Evolutionary conservation across 1,140 invertebrate species (phyloP), one percentile per base, ranked within the genome.

Genomic region (Telenomus remus): DNA sequence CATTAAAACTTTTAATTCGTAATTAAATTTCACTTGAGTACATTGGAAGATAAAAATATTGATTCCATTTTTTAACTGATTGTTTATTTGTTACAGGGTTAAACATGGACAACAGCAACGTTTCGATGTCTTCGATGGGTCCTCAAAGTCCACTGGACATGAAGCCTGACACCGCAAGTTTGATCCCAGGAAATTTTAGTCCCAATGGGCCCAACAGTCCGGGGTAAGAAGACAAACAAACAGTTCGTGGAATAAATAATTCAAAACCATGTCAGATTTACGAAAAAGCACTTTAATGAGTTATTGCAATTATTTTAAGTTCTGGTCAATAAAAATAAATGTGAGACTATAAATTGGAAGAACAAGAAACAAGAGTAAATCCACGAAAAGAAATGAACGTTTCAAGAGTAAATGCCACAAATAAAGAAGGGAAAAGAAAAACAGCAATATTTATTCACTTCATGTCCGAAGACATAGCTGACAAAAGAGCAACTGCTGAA

Each of bases 111-210:
- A 91, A 90, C 83, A 89, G 85, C 64, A 92, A 92, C 79, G 89
- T 94, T 76, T 90, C 90, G 9, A 89, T 91, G 87, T 89, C 88
- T 37, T 89, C 90, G 9, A 90, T 94, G 85, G 94, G 93, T 43
- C 94, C 95, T 8, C 94, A 96, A 84, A 95, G 94, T 57, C 95
- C 95, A 33, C 89, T 95, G 71, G 91, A 92, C 60, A 93, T 96
- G 90, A 96, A 96, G 83, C 95, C 95, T 34, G 95, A 96, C 83
- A 94, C 94, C 19, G 94, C 93, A 12, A 92, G 92, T 81, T 87
- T 95, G 57, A 92, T 91, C 46, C 82, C 91, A 33, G 91, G 90
- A 33, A 91, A 90, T 76, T 92, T 92, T 78, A 92, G 91, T 83
- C 91, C 91, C 4, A 89, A 91, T 13, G 89, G 90, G 61, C 90